A percentile compares a stretch with the other conserved stretches of the same genome.
phyloP scores from a whole-genome alignment of 2,113 vertebrate species.

The Amblyopsis rosae region DNA sequence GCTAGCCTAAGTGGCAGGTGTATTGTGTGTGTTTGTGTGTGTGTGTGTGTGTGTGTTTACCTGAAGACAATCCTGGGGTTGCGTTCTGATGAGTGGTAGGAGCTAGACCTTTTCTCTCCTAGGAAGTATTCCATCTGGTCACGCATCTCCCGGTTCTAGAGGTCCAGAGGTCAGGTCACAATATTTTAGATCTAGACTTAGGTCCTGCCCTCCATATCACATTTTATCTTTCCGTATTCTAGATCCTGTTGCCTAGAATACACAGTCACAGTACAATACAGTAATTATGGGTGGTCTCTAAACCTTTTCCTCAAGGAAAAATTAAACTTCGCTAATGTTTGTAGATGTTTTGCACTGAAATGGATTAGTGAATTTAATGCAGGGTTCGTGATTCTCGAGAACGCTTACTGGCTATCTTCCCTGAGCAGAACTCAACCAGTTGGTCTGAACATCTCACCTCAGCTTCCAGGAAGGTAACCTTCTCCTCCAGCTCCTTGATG shows the following conservation, averaged over 20 bases:
- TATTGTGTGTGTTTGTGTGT: background rate
- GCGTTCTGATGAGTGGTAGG: slow-evolving; percentile 69
- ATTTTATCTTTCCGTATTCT: background rate
- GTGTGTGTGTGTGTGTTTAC: slow-evolving; percentile 56
- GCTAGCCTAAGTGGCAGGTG: background rate
- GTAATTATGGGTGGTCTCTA: no score
- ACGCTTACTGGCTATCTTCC: no score
- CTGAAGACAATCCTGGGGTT: slow-evolving; percentile 83
- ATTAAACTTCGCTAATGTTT: background rate
- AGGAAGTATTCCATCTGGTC: slow-evolving; percentile 91
- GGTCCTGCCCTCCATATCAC: background rate
- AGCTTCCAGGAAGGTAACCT: slow-evolving; percentile 86
- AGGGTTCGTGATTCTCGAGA: no score
- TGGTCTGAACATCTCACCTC: slow-evolving; percentile 76
- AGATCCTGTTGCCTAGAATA: background rate
- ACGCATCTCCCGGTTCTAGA: slow-evolving; percentile 90
- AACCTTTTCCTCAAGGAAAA: background rate
- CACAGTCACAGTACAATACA: background rate
- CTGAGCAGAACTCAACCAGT: no score
- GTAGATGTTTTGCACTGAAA: no score
- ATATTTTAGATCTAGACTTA: background rate
- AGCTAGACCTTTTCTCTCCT: slow-evolving; percentile 77
- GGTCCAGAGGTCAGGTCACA: slow-evolving; percentile 4
- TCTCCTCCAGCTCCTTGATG: slow-evolving; percentile 92
- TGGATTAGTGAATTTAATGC: no score